phyloP scores from a whole-genome alignment of 2,888 invertebrate genomes.

The Erebia epiphron region DNA sequence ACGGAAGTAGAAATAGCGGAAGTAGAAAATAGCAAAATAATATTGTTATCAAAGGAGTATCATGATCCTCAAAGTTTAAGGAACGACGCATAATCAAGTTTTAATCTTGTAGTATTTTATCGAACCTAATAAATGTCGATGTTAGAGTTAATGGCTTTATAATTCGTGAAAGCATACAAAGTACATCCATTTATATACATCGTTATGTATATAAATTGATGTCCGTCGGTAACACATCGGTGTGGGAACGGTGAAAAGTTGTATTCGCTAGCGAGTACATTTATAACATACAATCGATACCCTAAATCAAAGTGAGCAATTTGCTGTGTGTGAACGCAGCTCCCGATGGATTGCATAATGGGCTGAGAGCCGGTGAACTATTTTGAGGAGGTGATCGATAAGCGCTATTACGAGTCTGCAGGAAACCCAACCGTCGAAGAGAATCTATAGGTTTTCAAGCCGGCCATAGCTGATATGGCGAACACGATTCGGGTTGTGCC shows the following conservation, averaged over 20 bases:
- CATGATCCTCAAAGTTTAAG: too few relatives aligned
- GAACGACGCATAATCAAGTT: too few relatives aligned
- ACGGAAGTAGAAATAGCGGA: too few relatives aligned
- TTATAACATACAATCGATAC: slow-evolving; percentile 44
- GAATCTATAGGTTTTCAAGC: too few relatives aligned
- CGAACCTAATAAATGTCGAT: neutral
- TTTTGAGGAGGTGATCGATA: neutral
- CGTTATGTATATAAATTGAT: slow-evolving; percentile 21
- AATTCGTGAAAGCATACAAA: neutral
- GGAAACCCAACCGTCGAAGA: too few relatives aligned
- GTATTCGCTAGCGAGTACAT: slow-evolving; percentile 37
- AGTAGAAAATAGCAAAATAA: too few relatives aligned
- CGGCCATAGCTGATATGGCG: too few relatives aligned
- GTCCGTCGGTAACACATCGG: slow-evolving; percentile 30
- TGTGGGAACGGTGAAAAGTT: slow-evolving; percentile 36
- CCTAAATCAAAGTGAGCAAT: slow-evolving; percentile 72
- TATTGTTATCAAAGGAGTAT: too few relatives aligned
- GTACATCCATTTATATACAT: neutral
- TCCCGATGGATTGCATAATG: slow-evolving; percentile 69
- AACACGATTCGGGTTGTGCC: too few relatives aligned
- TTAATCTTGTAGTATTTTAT: neutral
- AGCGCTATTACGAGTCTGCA: neutral
- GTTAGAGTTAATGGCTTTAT: neutral
- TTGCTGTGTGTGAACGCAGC: slow-evolving; percentile 69
- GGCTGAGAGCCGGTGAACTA: neutral